Evolutionary conservation across 2,113 vertebrate species (phyloP).

Genomic region (Athene cunicularia): DNA sequence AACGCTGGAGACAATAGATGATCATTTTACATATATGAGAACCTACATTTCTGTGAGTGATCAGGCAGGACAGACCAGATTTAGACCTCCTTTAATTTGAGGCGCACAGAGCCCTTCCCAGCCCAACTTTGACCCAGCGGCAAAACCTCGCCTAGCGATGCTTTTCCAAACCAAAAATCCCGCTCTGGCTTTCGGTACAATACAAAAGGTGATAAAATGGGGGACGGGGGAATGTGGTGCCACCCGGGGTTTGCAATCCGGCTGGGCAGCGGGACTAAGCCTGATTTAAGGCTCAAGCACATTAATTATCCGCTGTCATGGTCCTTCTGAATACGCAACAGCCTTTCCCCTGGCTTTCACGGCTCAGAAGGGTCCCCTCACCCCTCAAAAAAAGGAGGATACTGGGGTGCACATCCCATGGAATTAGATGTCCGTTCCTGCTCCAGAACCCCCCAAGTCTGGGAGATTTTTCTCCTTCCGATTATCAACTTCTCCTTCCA

Average conservation of each 20-base stretch:
- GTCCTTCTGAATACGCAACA: fast-evolving
- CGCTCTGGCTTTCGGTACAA: fast-evolving
- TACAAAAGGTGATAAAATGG: fast-evolving
- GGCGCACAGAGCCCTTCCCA: background rate
- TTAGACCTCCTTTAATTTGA: background rate
- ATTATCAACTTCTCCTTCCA: fast-evolving
- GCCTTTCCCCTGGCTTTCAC: background rate
- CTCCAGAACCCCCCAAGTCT: fast-evolving
- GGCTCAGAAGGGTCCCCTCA: background rate
- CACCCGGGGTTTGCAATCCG: fast-evolving
- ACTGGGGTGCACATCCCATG: fast-evolving
- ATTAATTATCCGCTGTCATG: fast-evolving
- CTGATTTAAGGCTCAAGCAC: background rate
- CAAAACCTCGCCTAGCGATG: fast-evolving
- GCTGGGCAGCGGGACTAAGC: background rate
- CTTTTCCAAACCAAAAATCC: background rate
- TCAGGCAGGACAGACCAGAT: fast-evolving
- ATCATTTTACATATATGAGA: fast-evolving
- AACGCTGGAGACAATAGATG: fast-evolving
- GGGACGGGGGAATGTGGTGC: fast-evolving
- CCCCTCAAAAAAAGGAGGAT: fast-evolving
- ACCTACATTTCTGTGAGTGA: fast-evolving
- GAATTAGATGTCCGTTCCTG: background rate
- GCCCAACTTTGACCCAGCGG: background rate
- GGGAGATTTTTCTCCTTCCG: background rate